phyloP scores from a whole-genome alignment of 2,113 vertebrate genomes.

The Suncus etruscus region DNA sequence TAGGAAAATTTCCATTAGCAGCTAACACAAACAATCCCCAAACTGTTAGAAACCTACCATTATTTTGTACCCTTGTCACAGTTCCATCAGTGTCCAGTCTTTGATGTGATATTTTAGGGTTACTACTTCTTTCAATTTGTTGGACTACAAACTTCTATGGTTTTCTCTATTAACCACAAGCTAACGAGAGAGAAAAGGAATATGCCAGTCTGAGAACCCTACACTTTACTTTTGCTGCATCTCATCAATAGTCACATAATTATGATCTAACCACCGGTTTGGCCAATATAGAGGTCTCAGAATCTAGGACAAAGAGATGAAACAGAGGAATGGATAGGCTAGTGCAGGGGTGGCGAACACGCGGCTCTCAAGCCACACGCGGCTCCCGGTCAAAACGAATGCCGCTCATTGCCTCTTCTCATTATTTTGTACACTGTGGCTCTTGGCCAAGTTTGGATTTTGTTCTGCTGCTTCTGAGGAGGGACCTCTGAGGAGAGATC shows the following conservation, averaged over 20 bases:
- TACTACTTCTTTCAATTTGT: not conserved
- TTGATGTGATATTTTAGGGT: not conserved
- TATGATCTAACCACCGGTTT: not conserved
- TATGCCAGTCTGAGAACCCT: not conserved
- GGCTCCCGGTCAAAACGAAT: too few species aligned
- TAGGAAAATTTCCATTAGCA: not conserved
- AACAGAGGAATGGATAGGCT: too few species aligned
- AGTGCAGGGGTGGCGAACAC: too few species aligned
- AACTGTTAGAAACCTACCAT: not conserved
- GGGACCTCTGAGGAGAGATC: too few species aligned
- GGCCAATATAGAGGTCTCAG: not conserved
- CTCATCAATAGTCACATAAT: not conserved
- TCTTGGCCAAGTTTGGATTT: too few species aligned
- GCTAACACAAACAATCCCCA: not conserved
- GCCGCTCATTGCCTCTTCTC: too few species aligned
- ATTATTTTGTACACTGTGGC: too few species aligned
- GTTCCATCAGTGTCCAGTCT: not conserved
- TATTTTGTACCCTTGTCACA: not conserved
- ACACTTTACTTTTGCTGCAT: not conserved
- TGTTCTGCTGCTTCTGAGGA: too few species aligned
- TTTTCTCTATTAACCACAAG: not conserved
- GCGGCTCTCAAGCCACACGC: too few species aligned
- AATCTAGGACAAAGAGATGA: not conserved
- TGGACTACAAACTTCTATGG: not conserved
- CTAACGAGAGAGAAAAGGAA: not conserved